Base-by-base conservation (phyloP, 2,797 vertebrate genomes). In the Lepilemur septentrionalis region DNA sequence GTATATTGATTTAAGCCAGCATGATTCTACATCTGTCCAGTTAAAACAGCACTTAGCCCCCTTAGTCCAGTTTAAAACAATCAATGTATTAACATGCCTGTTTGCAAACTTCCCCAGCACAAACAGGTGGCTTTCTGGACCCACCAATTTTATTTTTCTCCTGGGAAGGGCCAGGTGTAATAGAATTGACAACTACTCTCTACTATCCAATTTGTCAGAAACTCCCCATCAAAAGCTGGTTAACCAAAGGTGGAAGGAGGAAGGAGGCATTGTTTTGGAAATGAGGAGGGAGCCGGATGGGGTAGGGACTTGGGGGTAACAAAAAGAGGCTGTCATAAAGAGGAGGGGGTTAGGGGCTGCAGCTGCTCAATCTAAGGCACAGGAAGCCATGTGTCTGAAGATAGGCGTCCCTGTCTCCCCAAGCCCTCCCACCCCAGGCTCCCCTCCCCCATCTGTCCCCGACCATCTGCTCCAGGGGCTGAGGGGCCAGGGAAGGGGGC, bases 381-480 rank as follows among this genome's bases (percentile, higher is more conserved):
- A 90, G 88, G 91, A 94, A 92, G 82, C 81, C 92, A 69, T 82
- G 95, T 90, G 92, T 96, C 87, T 93, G 92, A 55, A 28, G 65
- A 79, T 0, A 75, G 79, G 50, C 30, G 7, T 14, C 25, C 23
- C n/a, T 11, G 28, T 48, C 78, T 93, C 76, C 69, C 88, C 73
- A 80, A 43, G 43, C 38, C 46, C 75, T 59, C 57, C 84, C 35
- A 70, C 5, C 32, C 41, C 18, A 28, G 67, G 11, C 43, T 57
- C 63, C 89, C 95, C 79, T 75, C 85, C 96, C 93, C 96, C 79
- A 95, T 69, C 95, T 85, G 78, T 69, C 89, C 70, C 95, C 63
- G 70, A 93, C 97, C 97, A 98, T 97, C 97, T 98, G 97, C 96
- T 97, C 69, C 9, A 69, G 50, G 65, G 78, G 59, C 50, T 41